Percentiles rank a stretch among this genome's conserved stretches.
Conservation (phyloP, 2,888 invertebrate species). For the Cosmorhoe ocellata region DNA sequence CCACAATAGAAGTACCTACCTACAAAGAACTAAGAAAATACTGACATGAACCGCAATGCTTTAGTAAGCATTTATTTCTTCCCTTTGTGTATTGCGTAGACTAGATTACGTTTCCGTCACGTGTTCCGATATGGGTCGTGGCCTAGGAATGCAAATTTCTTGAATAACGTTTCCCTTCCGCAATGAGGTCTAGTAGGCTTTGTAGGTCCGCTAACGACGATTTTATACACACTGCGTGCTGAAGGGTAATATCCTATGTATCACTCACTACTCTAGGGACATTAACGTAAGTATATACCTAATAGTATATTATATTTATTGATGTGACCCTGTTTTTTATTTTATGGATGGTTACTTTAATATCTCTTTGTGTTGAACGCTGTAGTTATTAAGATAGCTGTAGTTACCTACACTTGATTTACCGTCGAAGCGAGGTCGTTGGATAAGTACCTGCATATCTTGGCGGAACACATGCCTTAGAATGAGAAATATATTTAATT, state of each 20-base stretch:
- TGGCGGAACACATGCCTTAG: too few species aligned
- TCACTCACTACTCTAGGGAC: slow-evolving; percentile 8
- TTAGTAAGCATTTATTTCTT: slow-evolving; percentile 7
- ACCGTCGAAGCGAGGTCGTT: slow-evolving; percentile 2
- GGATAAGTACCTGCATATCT: too few species aligned
- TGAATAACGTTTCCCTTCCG: slow-evolving; percentile 49
- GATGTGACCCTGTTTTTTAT: slow-evolving; percentile 14
- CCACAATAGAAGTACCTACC: too few species aligned
- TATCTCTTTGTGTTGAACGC: slow-evolving; percentile 13
- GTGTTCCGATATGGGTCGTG: slow-evolving; percentile 41
- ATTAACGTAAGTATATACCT: not conserved
- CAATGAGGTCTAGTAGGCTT: slow-evolving; percentile 30
- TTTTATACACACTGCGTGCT: slow-evolving; percentile 27
- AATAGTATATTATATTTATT: slow-evolving; percentile 2
- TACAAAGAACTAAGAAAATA: slow-evolving; percentile 1
- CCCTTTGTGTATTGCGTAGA: slow-evolving; percentile 28
- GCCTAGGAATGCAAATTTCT: slow-evolving; percentile 59
- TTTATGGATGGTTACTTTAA: slow-evolving; percentile 12
- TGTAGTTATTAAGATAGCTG: slow-evolving; percentile 5
- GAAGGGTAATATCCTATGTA: slow-evolving; percentile 24
- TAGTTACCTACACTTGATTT: slow-evolving; percentile 8
- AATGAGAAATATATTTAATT: too few species aligned
- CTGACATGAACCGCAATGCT: slow-evolving; percentile 4
- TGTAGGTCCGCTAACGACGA: slow-evolving; percentile 20
- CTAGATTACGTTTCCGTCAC: slow-evolving; percentile 43